Evolutionary conservation across 2,113 vertebrate species (phyloP), one percentile per base, ranked within the genome.

Genomic region (Oryzias melastigma): DNA sequence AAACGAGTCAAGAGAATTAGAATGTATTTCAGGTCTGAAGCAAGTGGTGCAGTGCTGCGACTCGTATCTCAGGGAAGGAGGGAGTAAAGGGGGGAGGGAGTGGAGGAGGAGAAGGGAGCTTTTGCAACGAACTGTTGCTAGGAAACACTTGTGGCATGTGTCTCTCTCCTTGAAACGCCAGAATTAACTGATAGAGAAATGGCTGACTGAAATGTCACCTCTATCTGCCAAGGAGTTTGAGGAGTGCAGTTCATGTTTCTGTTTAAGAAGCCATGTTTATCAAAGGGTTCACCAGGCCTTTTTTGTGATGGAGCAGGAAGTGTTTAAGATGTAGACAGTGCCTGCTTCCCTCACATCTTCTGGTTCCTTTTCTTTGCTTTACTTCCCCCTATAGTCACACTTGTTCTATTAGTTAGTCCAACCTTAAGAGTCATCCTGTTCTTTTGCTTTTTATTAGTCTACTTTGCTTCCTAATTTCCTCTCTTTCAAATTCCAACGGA

Each of bases 131-230:
- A 81, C 89, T 89, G 91, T 92, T 91, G 91, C 91, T 92, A 92
- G 90, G 90, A 91, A 87, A 91, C 91, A 92, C 90, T 90, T 91
- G 90, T 92, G 82, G 90, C 90, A 87, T 92, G 12, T 62, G 79
- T 75, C 48, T 41, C 3, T 71, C 76, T 84, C 47, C 53, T 77
- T 82, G 75, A 89, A 88, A 87, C 85, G 84, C 69, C 79, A 83
- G 68, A 83, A 70, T 58, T 57, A 73, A 70, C 71, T 62, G 82
- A 82, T 72, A 70, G 70, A 64, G 73, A 67, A 45, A 72, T 62
- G 18, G 43, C 61, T 53, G 71, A 86, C 76, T 67, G 73, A 90
- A 89, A 90, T 85, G 82, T 77, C 80, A 76, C 48, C 22, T 49
- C 45, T 45, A 58, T 78, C 75, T 71, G 80, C 77, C 40, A 22